Conservation (phyloP, 2,888 invertebrate genomes). For the Agrotis segetum region DNA sequence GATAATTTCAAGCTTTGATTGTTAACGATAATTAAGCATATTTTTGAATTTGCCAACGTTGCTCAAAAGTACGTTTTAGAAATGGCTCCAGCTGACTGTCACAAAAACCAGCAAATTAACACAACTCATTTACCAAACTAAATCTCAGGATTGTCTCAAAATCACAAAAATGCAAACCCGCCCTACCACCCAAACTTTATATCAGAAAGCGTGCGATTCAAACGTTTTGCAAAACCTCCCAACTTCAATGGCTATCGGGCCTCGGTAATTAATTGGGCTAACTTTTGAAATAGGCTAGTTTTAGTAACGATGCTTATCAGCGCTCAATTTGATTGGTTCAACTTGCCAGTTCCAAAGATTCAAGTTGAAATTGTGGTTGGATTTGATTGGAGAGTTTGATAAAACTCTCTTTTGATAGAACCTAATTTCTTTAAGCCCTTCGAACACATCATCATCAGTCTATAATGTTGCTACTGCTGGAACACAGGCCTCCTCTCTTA, state of each 20-base stretch:
- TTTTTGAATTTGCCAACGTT: too few relatives aligned
- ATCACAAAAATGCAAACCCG: not conserved
- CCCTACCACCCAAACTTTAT: slow-evolving; percentile 46
- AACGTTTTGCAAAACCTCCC: slow-evolving; percentile 59
- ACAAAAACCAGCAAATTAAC: too few relatives aligned
- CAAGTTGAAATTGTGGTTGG: slow-evolving; percentile 7
- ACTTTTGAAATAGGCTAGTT: slow-evolving; percentile 55
- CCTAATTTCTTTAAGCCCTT: not conserved
- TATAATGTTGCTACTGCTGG: too few relatives aligned
- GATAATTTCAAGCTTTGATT: too few relatives aligned
- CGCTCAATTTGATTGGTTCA: slow-evolving; percentile 61
- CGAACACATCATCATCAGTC: too few relatives aligned
- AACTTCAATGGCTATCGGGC: slow-evolving; percentile 54
- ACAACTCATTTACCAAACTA: too few relatives aligned
- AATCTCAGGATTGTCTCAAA: slow-evolving; percentile 13
- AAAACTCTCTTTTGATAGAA: not conserved
- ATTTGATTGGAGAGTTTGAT: slow-evolving; percentile 6
- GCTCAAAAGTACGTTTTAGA: too few relatives aligned
- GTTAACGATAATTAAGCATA: too few relatives aligned
- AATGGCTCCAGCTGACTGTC: too few relatives aligned
- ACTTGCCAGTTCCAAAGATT: slow-evolving; percentile 55
- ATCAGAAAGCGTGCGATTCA: slow-evolving; percentile 52
- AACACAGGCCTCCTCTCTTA: too few relatives aligned
- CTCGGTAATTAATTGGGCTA: slow-evolving; percentile 64
- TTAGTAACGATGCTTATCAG: slow-evolving; percentile 59